Base-by-base conservation (phyloP, 2,797 vertebrate species). In the Heterohyrax brucei region DNA sequence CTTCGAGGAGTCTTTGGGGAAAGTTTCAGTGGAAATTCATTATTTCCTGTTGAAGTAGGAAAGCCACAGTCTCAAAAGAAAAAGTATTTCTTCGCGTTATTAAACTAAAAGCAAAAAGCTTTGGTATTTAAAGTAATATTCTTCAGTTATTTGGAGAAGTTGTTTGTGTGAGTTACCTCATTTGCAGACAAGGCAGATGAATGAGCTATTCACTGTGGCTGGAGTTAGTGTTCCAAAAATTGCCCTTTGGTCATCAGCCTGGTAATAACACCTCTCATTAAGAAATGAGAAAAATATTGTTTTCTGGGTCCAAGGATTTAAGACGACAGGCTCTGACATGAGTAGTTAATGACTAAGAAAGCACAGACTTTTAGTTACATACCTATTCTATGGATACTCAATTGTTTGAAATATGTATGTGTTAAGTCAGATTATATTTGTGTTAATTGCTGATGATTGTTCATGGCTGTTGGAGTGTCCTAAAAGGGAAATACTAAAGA, bases 121-220 rank as follows among this genome's bases (percentile, higher is more conserved):
- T 87, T 93, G 85, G 64, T 91, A 62, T 12, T n/a, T 73, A 89
- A n/a, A 3, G 5, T 30, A 46, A 59, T 53, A 61, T 87, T n/a
- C 56, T 39, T 85, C 59, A 44, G 21, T 81, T 82, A 72, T 92
- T 85, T 90, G 82, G 76, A 87, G 96, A 93, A 90, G 50, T 68
- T 28, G 16, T 83, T 50, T 87, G 39, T 53, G 10, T 80, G 62
- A 44, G 86, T 24, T 13, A 33, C 30, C 50, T 97, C 64, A 44
- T 87, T 95, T 95, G 22, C 33, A 85, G 82, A 93, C 56, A 62
- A 75, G 77, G 48, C 73, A 76, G 62, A 89, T 56, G 46, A 80
- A 81, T 53, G 72, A 77, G 16, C 82, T 77, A 59, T n/a, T 95
- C 56, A 4, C 22, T 80, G 70, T 84, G 56, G 10, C 68, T 33